Base-by-base conservation (phyloP, 2,113 vertebrate genomes). In the Myrmophylax atrothorax region DNA sequence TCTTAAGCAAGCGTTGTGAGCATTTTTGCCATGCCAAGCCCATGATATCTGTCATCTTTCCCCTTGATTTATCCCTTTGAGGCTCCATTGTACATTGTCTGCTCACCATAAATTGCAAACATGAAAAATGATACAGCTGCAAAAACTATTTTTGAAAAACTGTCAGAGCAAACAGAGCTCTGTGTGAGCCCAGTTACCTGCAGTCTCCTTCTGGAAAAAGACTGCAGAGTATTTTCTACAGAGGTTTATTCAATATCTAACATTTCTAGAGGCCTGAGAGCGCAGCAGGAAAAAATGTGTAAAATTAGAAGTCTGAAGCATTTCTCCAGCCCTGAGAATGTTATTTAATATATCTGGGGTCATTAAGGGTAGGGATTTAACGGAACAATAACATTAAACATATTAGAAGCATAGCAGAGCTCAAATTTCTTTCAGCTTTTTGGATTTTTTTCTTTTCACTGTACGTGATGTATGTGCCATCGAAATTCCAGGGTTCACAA, bases 281-380 rank as follows among this genome's bases (percentile, higher is more conserved):
- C 1, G 1, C 55, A 42, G 55, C 28, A 87, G 70, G 80, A 6
- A 47, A 94, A 95, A 53, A 67, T 10, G 58, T 58, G 62, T 49
- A 91, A 91, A 94, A 93, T 94, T 82, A 87, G 91, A 94, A 83
- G 70, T 91, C 81, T 70, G 50, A 96, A 85, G 67, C 46, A 55
- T 84, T 95, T 82, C 40, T 93, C 78, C 56, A 84, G 83, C 53
- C 66, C 80, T 46, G 44, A 90, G 88, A 95, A 90, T 28, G 92
- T 87, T 90, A 92, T 92, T 94, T 96, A 96, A 94, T 93, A 90
- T 84, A 73, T 95, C 93, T 87, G 92, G 69, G 92, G 94, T 97
- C 94, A 93, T 89, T 84, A 96, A 90, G 80, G 90, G 83, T 72
- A 84, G 49, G 62, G 94, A 89, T 96, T 96, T 94, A 90, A 90